These are phyloP conservation scores for Machaerirhynchus nigripectus DNA, from an alignment of 2,113 vertebrate genomes.

Conservation along the genomic window DNA sequence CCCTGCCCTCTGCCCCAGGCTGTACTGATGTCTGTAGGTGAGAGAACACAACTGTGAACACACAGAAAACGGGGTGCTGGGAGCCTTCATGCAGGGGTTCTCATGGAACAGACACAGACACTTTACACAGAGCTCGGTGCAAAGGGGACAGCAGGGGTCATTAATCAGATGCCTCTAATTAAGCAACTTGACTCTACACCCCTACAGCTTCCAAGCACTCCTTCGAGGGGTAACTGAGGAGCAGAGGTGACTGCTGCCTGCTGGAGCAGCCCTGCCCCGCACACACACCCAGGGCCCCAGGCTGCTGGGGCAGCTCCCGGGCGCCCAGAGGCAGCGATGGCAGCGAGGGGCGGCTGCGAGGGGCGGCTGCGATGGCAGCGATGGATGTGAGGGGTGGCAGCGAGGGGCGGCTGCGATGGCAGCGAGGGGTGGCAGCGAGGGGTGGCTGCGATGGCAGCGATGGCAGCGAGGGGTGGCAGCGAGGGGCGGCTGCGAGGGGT, in stretches of 20 bases:
- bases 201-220: neutral
- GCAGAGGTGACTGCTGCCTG: neutral
- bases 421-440: fast-evolving
- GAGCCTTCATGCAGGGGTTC: neutral
- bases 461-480: fast-evolving
- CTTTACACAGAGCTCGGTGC: neutral
- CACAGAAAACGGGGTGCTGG: neutral
- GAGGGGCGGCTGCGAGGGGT: no score
- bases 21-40: fast-evolving
- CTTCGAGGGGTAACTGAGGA: fast-evolving
- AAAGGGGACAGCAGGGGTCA: neutral
- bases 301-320: neutral
- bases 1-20: neutral
- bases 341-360: neutral
- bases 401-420: no score
- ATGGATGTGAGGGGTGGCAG: no score
- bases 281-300: fast-evolving
- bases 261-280: neutral
- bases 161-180: neutral
- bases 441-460: fast-evolving
- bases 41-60: neutral
- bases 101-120: fast-evolving
- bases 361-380: no score
- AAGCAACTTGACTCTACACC: neutral
- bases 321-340: fast-evolving